Evolutionary conservation across 2,797 vertebrate species (phyloP).

Genomic region (Channa striata): DNA sequence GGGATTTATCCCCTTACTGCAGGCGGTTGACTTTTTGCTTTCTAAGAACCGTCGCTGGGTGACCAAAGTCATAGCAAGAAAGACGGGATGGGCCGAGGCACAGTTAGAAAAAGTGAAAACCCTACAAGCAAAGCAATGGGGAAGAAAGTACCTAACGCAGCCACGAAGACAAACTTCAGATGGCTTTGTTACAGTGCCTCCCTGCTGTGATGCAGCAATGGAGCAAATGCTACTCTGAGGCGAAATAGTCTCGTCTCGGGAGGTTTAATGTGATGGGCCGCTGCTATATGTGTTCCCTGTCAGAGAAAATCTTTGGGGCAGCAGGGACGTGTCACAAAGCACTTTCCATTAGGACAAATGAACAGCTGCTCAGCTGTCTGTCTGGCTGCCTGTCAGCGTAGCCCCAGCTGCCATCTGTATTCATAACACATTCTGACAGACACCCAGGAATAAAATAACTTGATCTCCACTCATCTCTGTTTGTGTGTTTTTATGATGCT

Average conservation of each 20-base stretch:
- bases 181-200: not conserved
- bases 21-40: not conserved
- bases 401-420: slow-evolving; percentile 82
- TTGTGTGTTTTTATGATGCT: not conserved
- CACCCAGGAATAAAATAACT: slow-evolving; percentile 73
- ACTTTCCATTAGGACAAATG: slow-evolving; percentile 89
- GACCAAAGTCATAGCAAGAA: not conserved
- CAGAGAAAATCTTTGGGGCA: slow-evolving; percentile 61
- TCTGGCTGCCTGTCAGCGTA: slow-evolving; percentile 69
- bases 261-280: slow-evolving; percentile 59
- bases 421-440: slow-evolving; percentile 88
- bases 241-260: slow-evolving; percentile 43
- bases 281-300: slow-evolving; percentile 54
- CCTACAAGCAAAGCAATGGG: not conserved
- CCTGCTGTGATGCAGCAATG: slow-evolving; percentile 10
- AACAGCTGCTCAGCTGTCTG: slow-evolving; percentile 89
- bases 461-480: slow-evolving; percentile 40
- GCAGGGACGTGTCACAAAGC: slow-evolving; percentile 64
- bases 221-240: slow-evolving; percentile 28
- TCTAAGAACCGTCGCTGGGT: not conserved
- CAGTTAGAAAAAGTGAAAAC: not conserved
- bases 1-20: not conserved
- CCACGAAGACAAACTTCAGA: slow-evolving; percentile 23
- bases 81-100: not conserved
- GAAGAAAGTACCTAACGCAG: not conserved